Conservation (phyloP, 2,113 vertebrate genomes). For the Poeciliopsis occidentalis region DNA sequence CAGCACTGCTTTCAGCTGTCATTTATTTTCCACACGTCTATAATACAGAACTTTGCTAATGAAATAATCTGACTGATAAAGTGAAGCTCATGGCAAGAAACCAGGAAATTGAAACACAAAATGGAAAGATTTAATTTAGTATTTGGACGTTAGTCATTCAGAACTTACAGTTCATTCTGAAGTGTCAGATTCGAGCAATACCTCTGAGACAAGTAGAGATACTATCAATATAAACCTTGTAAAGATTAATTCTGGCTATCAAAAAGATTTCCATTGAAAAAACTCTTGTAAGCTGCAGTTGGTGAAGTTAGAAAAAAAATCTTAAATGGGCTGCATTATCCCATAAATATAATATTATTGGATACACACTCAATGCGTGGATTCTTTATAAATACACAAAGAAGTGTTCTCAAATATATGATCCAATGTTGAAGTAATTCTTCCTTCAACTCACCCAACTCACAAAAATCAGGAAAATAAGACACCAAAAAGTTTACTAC, state of each 20-base stretch:
- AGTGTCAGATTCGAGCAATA: constrained; percentile 2
- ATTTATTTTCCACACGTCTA: background rate
- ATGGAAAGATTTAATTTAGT: background rate
- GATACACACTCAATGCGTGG: background rate
- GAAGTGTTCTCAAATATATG: background rate
- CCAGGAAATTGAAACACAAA: background rate
- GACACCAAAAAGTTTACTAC: background rate
- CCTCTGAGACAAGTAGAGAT: constrained; percentile 30
- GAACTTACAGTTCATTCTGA: constrained; percentile 19
- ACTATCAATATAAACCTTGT: constrained; percentile 38
- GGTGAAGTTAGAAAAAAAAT: constrained; percentile 20
- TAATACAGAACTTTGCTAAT: background rate
- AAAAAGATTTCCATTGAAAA: background rate
- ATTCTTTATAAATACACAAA: background rate
- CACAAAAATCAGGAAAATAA: background rate
- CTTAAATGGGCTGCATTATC: constrained; percentile 1
- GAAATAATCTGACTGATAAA: background rate
- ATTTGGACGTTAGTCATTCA: constrained; percentile 1
- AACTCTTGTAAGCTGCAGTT: constrained; percentile 7
- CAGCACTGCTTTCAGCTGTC: background rate
- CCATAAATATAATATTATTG: background rate
- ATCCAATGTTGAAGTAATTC: background rate
- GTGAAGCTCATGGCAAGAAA: constrained; percentile 6
- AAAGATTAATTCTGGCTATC: constrained; percentile 22
- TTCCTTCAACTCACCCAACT: background rate